These are phyloP conservation scores for Bicyclus anynana DNA, from an alignment of 1,140 invertebrate species.

Conservation along the genomic window DNA sequence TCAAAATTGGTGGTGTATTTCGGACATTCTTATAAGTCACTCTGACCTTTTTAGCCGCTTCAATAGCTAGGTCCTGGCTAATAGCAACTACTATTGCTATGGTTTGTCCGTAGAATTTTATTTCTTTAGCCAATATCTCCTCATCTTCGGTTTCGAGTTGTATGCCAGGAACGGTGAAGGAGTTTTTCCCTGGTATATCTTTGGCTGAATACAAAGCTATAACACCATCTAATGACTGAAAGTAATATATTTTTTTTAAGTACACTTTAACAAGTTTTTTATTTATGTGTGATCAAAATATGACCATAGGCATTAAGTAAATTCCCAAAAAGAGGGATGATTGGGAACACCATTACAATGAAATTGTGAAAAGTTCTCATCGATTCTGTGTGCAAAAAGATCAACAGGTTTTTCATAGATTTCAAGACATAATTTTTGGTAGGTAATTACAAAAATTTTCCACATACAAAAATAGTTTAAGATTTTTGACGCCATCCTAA, in stretches of 20 bases:
- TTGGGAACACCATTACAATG: too few species aligned
- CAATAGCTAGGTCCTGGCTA: conserved; percentile 79
- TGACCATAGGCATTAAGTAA: too few species aligned
- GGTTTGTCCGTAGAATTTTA: conserved; percentile 85
- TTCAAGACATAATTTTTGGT: too few species aligned
- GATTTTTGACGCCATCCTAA: too few species aligned
- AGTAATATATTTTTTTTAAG: conserved; percentile 13
- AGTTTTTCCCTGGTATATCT: conserved; percentile 84
- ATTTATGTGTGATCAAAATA: too few species aligned
- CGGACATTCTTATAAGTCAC: conserved; percentile 79
- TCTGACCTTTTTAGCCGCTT: conserved; percentile 82
- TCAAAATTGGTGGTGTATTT: conserved; percentile 46
- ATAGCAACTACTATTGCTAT: conserved; percentile 85
- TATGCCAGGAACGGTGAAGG: conserved; percentile 52
- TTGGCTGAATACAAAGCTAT: conserved; percentile 81
- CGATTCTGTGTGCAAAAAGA: too few species aligned
- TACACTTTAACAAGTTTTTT: neutral
- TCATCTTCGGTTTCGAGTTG: conserved; percentile 63
- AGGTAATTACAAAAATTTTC: too few species aligned
- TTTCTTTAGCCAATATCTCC: conserved; percentile 76
- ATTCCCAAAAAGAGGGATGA: too few species aligned
- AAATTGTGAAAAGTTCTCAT: too few species aligned
- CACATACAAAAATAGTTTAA: too few species aligned
- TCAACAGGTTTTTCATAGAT: too few species aligned
- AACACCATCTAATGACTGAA: conserved; percentile 81